These are phyloP conservation scores for Hydroisotoma schaefferi DNA, from an alignment of 2,888 invertebrate genomes.

Conservation along the genomic window DNA sequence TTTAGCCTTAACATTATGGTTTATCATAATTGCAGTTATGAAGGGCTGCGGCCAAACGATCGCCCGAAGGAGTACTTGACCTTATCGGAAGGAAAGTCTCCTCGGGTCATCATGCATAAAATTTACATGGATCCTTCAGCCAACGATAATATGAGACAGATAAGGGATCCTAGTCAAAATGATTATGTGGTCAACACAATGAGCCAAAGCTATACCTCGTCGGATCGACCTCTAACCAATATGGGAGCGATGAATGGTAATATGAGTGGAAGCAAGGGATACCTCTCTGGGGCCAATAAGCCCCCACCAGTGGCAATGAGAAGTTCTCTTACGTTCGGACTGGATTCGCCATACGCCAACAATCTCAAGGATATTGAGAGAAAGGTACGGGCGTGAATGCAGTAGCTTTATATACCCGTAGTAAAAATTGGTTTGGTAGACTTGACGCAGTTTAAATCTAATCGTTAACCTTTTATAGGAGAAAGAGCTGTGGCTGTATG, in stretches of 20 bases:
- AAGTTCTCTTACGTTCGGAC: constrained; percentile 40
- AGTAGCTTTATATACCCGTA: too few species aligned
- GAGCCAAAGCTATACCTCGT: background rate
- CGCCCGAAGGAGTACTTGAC: too few species aligned
- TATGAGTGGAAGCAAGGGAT: background rate
- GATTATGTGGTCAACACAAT: background rate
- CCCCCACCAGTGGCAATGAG: constrained; percentile 37
- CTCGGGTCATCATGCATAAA: constrained; percentile 30
- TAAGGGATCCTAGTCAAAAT: background rate
- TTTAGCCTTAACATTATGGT: too few species aligned
- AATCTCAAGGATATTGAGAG: constrained; percentile 32
- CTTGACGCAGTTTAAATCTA: background rate
- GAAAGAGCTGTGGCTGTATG: constrained; percentile 50
- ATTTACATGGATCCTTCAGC: constrained; percentile 22
- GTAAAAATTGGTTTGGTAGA: background rate
- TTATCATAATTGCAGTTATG: too few species aligned
- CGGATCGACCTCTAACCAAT: background rate
- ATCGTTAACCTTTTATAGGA: constrained; percentile 22
- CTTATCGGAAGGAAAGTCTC: constrained; percentile 11
- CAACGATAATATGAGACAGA: constrained; percentile 9
- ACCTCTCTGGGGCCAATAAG: background rate
- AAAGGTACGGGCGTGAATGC: constrained; percentile 28
- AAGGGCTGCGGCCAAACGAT: too few species aligned
- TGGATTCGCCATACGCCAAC: constrained; percentile 28
- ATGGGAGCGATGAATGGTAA: background rate